Percentiles rank a stretch among this genome's conserved stretches.
Evolutionary conservation across 2,888 invertebrate genomes (phyloP).

Genomic region (Campoletis raptor): DNA sequence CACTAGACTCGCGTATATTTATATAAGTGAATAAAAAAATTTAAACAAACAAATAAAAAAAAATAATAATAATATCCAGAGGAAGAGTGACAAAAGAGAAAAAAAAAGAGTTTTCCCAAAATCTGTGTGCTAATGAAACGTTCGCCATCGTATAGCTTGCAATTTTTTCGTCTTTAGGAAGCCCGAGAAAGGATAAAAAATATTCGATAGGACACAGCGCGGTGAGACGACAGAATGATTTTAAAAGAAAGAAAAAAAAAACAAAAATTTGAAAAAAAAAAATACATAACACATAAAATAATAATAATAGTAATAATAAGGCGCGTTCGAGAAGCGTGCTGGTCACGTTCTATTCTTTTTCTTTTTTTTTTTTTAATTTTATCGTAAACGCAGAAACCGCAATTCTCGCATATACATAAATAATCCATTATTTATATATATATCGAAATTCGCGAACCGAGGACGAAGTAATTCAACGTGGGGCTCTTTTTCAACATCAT

Average conservation of each 20-base stretch:
- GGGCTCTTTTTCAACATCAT: constrained; percentile 15
- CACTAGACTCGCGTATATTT: constrained; percentile 32
- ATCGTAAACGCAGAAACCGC: constrained; percentile 39
- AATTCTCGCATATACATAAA: constrained; percentile 17
- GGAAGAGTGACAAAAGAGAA: constrained; percentile 4
- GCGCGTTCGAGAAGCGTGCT: constrained; percentile 72
- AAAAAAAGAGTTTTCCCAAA: constrained; percentile 3
- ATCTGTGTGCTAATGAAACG: constrained; percentile 34
- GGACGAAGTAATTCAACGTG: neutral
- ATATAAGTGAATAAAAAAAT: constrained; percentile 10
- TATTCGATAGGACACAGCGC: constrained; percentile 22
- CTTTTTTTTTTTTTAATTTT: constrained; percentile 16
- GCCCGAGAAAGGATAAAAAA: constrained; percentile 15
- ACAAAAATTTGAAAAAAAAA: constrained; percentile 17
- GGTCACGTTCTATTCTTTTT: constrained; percentile 72
- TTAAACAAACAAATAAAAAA: neutral
- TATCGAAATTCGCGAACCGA: constrained; percentile 14
- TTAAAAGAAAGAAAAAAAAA: neutral
- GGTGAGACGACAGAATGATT: neutral
- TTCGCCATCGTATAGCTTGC: constrained; percentile 36
- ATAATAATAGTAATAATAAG: neutral
- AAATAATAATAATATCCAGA: neutral
- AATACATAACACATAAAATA: neutral
- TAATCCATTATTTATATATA: neutral
- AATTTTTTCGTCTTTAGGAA: constrained; percentile 35